phyloP scores from a whole-genome alignment of 2,797 vertebrate genomes.

The Thripadectes ignobilis region DNA sequence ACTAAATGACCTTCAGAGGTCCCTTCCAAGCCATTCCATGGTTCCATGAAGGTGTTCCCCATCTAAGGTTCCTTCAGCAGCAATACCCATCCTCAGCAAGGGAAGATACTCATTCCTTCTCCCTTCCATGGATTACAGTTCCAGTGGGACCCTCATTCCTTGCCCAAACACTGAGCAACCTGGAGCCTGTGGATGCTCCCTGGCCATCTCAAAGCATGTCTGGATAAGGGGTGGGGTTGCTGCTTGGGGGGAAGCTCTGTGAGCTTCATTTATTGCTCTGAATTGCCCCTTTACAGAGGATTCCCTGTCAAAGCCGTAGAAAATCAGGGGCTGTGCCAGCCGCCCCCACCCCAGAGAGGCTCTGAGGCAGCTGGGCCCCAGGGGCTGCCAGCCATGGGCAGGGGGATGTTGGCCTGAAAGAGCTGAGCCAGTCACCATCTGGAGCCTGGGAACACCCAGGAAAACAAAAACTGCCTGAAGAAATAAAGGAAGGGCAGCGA shows the following conservation, averaged over 20 bases:
- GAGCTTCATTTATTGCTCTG: background rate
- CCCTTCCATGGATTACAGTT: background rate
- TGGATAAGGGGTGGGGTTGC: background rate
- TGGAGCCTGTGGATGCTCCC: background rate
- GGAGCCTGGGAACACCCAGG: background rate
- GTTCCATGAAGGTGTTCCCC: background rate
- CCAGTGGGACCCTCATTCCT: background rate
- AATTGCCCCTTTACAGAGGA: background rate
- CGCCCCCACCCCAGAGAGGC: background rate
- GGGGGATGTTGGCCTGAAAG: background rate
- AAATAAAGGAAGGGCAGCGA: background rate
- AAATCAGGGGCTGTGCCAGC: background rate
- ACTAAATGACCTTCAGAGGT: background rate
- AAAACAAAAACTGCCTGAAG: background rate
- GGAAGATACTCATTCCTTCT: background rate
- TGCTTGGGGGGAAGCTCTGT: background rate
- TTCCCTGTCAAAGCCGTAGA: background rate
- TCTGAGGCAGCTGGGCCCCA: background rate
- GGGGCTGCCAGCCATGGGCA: background rate
- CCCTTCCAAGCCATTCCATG: background rate
- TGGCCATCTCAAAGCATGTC: background rate
- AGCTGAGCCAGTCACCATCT: background rate
- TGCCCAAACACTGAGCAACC: background rate
- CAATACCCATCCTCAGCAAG: background rate
- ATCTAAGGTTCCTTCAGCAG: background rate